A percentile compares a stretch with the other conserved stretches of the same genome.
These are phyloP conservation scores for Menidia menidia DNA, from an alignment of 2,797 vertebrate species.

Conservation along the genomic window DNA sequence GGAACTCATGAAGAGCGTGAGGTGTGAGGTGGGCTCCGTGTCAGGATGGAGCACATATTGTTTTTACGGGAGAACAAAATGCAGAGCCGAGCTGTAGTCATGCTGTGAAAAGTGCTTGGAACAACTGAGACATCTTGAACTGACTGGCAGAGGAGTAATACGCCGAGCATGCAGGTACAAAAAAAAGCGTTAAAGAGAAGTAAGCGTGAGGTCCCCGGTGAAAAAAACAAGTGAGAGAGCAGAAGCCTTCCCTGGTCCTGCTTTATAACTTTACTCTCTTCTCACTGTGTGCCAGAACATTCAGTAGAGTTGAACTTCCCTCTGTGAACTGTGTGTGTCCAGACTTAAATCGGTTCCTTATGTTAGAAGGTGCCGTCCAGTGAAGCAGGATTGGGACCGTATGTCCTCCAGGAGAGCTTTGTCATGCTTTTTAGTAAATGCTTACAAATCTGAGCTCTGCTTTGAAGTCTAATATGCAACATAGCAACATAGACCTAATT, in stretches of 20 bases:
- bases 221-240: conserved; percentile 20
- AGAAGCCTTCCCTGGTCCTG: background rate
- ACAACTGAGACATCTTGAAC: conserved; percentile 2
- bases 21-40: background rate
- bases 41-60: background rate
- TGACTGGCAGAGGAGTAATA: conserved; percentile 2
- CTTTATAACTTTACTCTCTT: conserved; percentile 6
- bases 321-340: conserved; percentile 15
- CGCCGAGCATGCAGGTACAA: conserved; percentile 1
- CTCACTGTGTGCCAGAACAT: background rate
- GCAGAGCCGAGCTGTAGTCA: background rate
- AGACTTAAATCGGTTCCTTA: conserved; percentile 65
- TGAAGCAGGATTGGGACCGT: conserved; percentile 57
- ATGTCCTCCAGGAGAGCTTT: conserved; percentile 52
- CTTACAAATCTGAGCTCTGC: conserved; percentile 51
- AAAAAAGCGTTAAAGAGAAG: background rate
- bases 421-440: conserved; percentile 56
- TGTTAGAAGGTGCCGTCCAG: conserved; percentile 62
- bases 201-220: conserved; percentile 1
- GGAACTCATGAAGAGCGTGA: no score
- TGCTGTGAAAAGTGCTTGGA: background rate
- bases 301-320: no score
- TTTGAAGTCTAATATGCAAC: conserved; percentile 49
- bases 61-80: conserved; percentile 1
- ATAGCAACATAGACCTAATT: conserved; percentile 55